phyloP scores from a whole-genome alignment of 2,888 invertebrate genomes.

The Synergus laeviventris region DNA sequence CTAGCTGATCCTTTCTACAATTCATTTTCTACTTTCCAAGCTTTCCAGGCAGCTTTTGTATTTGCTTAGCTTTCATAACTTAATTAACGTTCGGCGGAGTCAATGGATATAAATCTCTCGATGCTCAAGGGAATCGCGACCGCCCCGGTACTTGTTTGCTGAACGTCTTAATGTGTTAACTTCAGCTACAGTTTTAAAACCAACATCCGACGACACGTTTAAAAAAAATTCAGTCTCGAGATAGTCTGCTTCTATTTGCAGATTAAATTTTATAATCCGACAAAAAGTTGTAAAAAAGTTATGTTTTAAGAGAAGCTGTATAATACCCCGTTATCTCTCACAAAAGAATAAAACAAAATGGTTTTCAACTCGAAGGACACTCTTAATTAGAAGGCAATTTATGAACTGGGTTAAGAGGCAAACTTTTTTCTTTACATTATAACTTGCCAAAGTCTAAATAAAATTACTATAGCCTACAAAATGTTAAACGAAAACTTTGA shows the following conservation, averaged over 20 bases:
- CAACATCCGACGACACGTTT: slow-evolving; percentile 26
- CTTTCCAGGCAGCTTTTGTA: slow-evolving; percentile 41
- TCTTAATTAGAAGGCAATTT: slow-evolving; percentile 9
- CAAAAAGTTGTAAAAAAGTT: slow-evolving; percentile 12
- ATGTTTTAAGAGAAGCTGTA: neutral
- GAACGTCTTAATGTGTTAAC: slow-evolving; percentile 28
- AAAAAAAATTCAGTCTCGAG: slow-evolving; percentile 10
- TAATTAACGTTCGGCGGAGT: slow-evolving; percentile 43
- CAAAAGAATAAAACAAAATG: neutral
- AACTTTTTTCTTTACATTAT: neutral
- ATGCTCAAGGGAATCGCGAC: slow-evolving; percentile 30
- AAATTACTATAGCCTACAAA: neutral
- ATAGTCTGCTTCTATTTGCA: slow-evolving; percentile 22
- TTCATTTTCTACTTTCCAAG: neutral
- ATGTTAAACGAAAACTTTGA: too few relatives aligned
- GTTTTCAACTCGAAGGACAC: slow-evolving; percentile 12
- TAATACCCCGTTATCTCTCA: neutral
- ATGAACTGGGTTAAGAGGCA: slow-evolving; percentile 2
- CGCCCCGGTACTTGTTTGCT: slow-evolving; percentile 15
- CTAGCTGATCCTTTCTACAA: neutral
- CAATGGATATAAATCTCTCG: slow-evolving; percentile 35
- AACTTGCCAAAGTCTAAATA: neutral
- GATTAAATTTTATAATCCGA: slow-evolving; percentile 27
- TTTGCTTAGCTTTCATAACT: slow-evolving; percentile 52
- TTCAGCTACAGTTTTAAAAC: slow-evolving; percentile 28